These are phyloP conservation scores for Acropora tenuis DNA, from an alignment of 64 coral and sea anemone species.

Conservation along the genomic window DNA sequence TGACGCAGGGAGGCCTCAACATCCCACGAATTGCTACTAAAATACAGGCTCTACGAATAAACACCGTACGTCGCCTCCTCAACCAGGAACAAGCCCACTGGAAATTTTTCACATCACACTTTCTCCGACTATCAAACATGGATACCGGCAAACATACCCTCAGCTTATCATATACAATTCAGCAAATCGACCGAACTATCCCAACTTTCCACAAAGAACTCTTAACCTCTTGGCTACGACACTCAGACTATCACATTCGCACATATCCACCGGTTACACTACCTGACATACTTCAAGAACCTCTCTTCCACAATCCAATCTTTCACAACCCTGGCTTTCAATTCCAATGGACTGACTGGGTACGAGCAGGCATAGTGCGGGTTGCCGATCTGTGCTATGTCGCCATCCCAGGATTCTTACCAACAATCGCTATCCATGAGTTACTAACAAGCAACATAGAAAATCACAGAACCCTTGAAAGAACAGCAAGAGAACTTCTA, in stretches of 20 bases:
- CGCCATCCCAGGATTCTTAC: neutral
- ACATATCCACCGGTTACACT: neutral
- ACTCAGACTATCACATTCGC: neutral
- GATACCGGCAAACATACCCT: neutral
- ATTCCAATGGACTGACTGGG: neutral
- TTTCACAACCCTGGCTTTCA: neutral
- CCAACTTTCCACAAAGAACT: conserved; percentile 37
- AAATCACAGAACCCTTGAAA: neutral
- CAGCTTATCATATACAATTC: neutral
- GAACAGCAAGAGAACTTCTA: neutral
- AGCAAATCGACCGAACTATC: neutral
- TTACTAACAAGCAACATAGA: neutral
- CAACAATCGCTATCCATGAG: neutral
- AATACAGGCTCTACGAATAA: neutral
- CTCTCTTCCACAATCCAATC: neutral
- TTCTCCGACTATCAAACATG: neutral
- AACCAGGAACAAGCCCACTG: neutral
- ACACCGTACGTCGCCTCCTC: neutral
- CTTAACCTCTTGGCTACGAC: neutral
- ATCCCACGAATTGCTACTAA: neutral
- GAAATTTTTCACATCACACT: neutral
- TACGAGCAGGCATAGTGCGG: neutral
- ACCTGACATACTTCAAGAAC: neutral
- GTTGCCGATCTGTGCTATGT: neutral
- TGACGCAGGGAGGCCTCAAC: conserved; percentile 22